Base-by-base conservation (phyloP, 35 echinoderm and acorn worm genomes). In the Hemicentrotus pulcherrimus region DNA sequence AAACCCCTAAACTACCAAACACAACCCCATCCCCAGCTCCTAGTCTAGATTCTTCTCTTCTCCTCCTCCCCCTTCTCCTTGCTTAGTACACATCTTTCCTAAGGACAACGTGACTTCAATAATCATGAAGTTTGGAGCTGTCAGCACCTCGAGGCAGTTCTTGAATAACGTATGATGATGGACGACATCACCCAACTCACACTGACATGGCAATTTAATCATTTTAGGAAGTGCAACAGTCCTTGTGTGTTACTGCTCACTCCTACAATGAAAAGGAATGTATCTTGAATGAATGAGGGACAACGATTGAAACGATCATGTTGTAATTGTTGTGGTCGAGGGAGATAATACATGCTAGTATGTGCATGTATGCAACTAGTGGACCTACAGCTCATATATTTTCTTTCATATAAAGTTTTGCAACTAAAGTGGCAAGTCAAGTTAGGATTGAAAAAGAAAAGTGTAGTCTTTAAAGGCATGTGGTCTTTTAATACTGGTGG, bases 111-210 rank as follows among this genome's bases (percentile, higher is more conserved):
- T 78, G 65, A 78, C 65, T 78, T 28, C 65, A 78, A 78, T 78
- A 78, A 78, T 78, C 22, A 78, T 78, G 65, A 28, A 22, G 65
- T 78, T n/a, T 4, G 65, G 65, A 78, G 65, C 65, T 78, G 65
- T 78, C 65, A 78, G 22, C 6, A 78, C 24, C 65, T 78, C 28
- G 65, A 78, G 65, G 65, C 65, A 59, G 65, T 22, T 78, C 24
- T 78, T 78, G 65, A 78, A 78, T 78, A 78, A 78, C n/a, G 65
- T 78, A 78, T 78, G 65, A 78, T 78, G 65, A 78, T 78, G 24
- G n/a, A 78, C 19, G 65, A 78, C 19, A 28, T n/a, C 65, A 78
- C 22, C 19, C 6, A n/a, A 78, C 65, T 78, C 65, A 78, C 65
- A 7, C 19, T 78, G 65, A 78, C 65, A 78, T 28, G 22, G 19